Evolutionary conservation across 2,113 vertebrate genomes (phyloP), one percentile per base, ranked within the genome.

Genomic region (Lethenteron camtschaticum): DNA sequence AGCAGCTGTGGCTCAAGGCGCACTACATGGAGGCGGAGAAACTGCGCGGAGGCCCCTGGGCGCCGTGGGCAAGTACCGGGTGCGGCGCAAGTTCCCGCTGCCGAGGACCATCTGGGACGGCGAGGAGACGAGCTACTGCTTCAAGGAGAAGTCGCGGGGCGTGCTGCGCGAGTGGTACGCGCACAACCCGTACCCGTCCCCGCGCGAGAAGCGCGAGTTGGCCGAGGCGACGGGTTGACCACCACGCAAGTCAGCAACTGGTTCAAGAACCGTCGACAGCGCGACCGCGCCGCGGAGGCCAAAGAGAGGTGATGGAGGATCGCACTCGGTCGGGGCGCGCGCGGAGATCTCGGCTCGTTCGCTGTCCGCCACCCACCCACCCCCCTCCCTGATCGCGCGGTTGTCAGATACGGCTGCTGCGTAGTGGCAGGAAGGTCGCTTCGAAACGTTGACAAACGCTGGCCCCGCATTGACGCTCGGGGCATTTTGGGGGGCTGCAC

Each of bases 221-320:
- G 86, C 88, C 24, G 88, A 91, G 77, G 88, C 83, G 77, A 91
- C 88, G 13, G 88, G 74, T 84, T 91, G 76, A 91, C 88, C 74
- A 91, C 88, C 73, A 91, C 88, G 70, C 88, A 91, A 74, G 88
- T 91, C 85, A 91, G 88, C 84, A 91, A 91, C 85, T 90, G 88
- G 87, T 91, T 90, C 79, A 91, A 91, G 75, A 91, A 91, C 81
- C 80, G 87, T 73, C 76, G 87, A 73, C 88, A 91, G 78, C 79
- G 88, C 18, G 88, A 91, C 79, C 83, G 88, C 56, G 88, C 88
- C 3, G 88, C 88, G 3, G 88, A 91, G 76, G 88, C 88, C 16
- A 91, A 91, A 73, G 87, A 90, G 75, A 87, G 88, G 88, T 91
- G 41, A 41, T 6, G 41, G 41, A 41, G 41, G 41, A 5, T 41